Base-by-base conservation (phyloP, 2,888 invertebrate species). In the Tolmerus cingulatus region DNA sequence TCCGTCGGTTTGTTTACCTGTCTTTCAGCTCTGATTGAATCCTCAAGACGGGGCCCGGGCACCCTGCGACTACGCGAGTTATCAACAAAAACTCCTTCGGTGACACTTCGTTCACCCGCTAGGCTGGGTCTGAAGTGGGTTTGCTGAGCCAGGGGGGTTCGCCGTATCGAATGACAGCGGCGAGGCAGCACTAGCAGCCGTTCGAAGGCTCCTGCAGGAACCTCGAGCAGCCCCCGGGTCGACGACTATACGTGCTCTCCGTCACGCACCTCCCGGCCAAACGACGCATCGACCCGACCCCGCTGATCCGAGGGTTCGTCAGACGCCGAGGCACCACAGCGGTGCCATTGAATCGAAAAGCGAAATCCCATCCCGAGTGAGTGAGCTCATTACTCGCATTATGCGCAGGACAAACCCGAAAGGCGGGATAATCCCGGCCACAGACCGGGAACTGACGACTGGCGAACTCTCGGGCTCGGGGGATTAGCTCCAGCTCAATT, bases 11-110 rank as follows among this genome's bases (percentile, higher is more conserved):
- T 79, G 30, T 79, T 79, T 46, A 79, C 79, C 51, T 34, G 51
- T 27, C 43, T 79, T 79, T 79, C 79, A 51, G 30, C 79, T 79
- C 79, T 51, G 79, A 79, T 79, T 79, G 79, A 79, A 51, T 79
- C 79, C 79, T 79, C 51, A 79, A 79, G 79, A 27, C 66, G 66
- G 19, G 1, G 66, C 2, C 23, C n/a, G n/a, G n/a, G 51, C 51
- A 51, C 51, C 51, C n/a, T 51, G n/a, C 51, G n/a, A 51, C 51
- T 16, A 23, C 27, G 23, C 66, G 9, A 66, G 66, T 27, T 23
- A 66, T 27, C 27, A 27, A 23, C 66, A 66, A 40, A 66, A 66
- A 66, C 23, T 66, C 66, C 66, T 66, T 66, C 12, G 66, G 66
- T 66, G 23, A 66, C 66, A 66, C 66, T 66, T 23, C 66, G 14